Base-by-base conservation (phyloP, 1,140 invertebrate species). In the Drosophila obscura region DNA sequence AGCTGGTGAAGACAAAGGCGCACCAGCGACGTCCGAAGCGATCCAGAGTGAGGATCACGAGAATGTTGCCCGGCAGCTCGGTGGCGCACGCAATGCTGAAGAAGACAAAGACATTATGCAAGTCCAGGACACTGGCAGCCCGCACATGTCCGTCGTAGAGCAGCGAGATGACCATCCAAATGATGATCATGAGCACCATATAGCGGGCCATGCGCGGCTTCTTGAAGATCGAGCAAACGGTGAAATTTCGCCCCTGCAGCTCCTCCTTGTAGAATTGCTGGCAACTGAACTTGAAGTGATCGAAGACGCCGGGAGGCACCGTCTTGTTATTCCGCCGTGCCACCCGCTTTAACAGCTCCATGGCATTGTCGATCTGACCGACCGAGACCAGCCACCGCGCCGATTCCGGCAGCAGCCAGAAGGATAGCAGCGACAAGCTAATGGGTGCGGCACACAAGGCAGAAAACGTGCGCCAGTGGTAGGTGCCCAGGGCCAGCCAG, bases 111-210 rank as follows among this genome's bases (percentile, higher is more conserved):
- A 97, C 94, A 77, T 97, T 94, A 48, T 96, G 90, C 28, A 48
- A 50, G 1, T 95, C 96, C 6, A 97, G 92, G 39, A 96, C 95
- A 16, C 96, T 95, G 1, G 97, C 96, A 76, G 97, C 97, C 73
- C 96, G 93, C 2, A 97, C 96, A 85, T 97, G 96, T 1, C 96
- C 96, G 77, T 97, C 96, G 81, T 97, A 97, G 1, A 97, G 95
- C 88, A 98, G 84, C 1, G 96, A 97, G 59, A 97, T 96, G 9
- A 94, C 94, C 95, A 97, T 97, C 96, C 96, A 97, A 55, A 97
- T 96, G 4, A 96, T 49, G 71, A 96, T 96, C 43, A 97, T 93
- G 0, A 97, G 91, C 7, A 97, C 87, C 1, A 96, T 96, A 44
- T 95, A 95, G 24, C 93, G 94, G 2, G 96, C 91, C 13, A 97